A percentile compares a stretch with the other conserved stretches of the same genome.
Evolutionary conservation across 1,140 invertebrate genomes (phyloP).

Genomic region (Apis cerana): DNA sequence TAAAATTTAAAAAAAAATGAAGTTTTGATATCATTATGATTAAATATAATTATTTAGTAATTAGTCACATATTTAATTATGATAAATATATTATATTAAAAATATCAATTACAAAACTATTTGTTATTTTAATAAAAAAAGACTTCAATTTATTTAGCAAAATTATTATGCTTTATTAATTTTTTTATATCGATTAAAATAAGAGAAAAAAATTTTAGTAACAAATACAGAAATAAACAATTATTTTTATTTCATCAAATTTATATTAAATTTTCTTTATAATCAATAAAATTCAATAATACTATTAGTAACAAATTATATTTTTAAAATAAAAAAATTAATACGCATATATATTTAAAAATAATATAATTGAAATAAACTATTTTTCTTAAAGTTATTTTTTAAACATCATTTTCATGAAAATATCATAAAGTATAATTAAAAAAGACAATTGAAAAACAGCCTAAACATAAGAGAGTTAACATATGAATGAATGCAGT

Average conservation of each 20-base stretch:
- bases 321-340: no score
- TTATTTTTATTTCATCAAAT: neutral
- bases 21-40: neutral
- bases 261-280: neutral
- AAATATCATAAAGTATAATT: neutral
- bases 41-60: neutral
- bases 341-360: no score
- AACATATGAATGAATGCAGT: neutral
- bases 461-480: constrained; percentile 3
- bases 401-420: constrained; percentile 5
- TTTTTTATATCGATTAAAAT: neutral
- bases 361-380: neutral
- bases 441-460: neutral
- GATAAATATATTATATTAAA: neutral
- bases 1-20: neutral
- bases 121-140: neutral
- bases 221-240: neutral
- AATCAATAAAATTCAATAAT: no score
- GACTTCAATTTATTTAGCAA: neutral
- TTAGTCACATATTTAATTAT: neutral
- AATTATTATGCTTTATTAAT: neutral
- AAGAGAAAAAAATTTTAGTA: neutral
- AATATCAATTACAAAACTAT: neutral
- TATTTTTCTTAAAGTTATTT: neutral
- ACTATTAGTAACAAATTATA: no score